phyloP scores from a whole-genome alignment of 2,888 invertebrate species.

The Melanostoma mellinum region DNA sequence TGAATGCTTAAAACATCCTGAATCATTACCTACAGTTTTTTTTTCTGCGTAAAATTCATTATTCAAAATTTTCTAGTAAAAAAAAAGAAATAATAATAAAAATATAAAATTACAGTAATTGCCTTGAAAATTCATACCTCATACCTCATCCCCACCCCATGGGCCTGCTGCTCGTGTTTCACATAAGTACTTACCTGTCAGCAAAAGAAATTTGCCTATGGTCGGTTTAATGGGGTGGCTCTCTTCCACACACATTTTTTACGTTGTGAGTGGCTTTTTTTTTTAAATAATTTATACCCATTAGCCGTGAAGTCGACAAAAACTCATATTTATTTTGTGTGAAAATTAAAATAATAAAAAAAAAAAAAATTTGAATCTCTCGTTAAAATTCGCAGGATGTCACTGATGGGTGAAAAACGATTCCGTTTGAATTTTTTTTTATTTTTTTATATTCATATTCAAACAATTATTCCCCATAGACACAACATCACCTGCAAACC shows the following conservation, averaged over 20 bases:
- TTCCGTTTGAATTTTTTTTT: background rate
- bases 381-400: conserved; percentile 34
- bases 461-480: conserved; percentile 15
- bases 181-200: conserved; percentile 26
- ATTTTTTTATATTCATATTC: background rate
- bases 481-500: conserved; percentile 6
- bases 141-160: background rate
- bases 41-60: conserved; percentile 4
- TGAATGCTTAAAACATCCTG: conserved; percentile 21
- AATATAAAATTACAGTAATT: no score
- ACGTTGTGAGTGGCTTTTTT: no score
- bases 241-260: no score
- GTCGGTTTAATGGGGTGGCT: background rate
- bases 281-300: no score
- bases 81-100: no score
- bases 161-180: background rate
- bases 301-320: no score
- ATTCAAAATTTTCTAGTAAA: background rate
- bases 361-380: conserved; percentile 36
- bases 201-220: conserved; percentile 37
- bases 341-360: conserved; percentile 5
- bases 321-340: background rate
- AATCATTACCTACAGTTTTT: background rate
- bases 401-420: conserved; percentile 6
- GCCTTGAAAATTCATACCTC: background rate